Evolutionary conservation across 2,888 invertebrate genomes (phyloP), one percentile per base, ranked within the genome.

Genomic region (Eumacrocentrus americanus): DNA sequence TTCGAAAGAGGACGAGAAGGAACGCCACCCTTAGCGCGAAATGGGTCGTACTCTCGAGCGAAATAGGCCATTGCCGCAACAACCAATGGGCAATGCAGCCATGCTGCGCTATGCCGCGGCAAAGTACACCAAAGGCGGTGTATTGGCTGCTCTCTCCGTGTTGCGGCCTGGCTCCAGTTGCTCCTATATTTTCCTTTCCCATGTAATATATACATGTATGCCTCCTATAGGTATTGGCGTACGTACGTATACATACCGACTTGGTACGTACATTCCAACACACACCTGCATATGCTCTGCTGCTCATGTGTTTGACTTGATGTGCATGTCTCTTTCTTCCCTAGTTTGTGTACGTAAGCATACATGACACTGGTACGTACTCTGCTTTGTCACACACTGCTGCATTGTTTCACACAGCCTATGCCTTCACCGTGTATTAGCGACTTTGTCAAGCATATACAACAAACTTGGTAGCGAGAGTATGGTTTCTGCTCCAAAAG

Each of bases 1-100:
- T 58, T 60, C 50, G 56, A 57, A 52, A 50, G 47, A 60, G 61
- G 46, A 62, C 61, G 60, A 56, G 59, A 59, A n/a, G 55, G 59
- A 67, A 70, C 68, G 69, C 67, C 72, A 25, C 72, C 70, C 72
- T 73, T 71, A 67, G 68, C 65, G 67, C 70, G 67, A 71, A 76
- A 76, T 75, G 74, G 75, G 73, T 75, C 74, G 74, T 77, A 72
- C 72, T 72, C 75, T 74, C 70, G 68, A 73, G 70, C 69, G 71
- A 72, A 75, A 76, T 76, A 74, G 76, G 72, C 75, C 73, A 75
- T 75, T 73, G 70, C 75, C 71, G 72, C 70, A 74, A 70, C 72
- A 72, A 66, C 71, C 75, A 74, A 76, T 74, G 73, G 74, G 72
- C 71, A 72, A 74, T 75, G 75, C 64, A 61, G 64, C 50, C 58